A percentile compares a stretch with the other conserved stretches of the same genome.
Conservation (phyloP, 2,113 vertebrate species). For the Sebastes schlegelii region DNA sequence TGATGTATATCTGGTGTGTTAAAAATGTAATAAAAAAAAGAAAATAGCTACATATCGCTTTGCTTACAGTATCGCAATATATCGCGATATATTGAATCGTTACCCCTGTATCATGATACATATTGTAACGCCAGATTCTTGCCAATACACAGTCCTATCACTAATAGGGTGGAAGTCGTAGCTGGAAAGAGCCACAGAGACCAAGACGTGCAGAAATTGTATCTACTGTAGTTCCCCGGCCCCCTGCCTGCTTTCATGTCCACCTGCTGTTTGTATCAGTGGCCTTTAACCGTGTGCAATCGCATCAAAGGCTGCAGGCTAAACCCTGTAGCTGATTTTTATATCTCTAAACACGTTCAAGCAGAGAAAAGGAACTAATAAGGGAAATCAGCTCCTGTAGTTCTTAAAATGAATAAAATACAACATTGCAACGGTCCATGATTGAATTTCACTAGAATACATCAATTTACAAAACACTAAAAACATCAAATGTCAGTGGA, state of each 20-base stretch:
- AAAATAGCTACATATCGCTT: too few species aligned
- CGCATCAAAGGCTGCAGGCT: neutral
- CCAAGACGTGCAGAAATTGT: neutral
- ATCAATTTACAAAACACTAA: constrained; percentile 27
- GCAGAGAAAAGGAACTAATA: constrained; percentile 4
- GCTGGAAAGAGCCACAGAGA: neutral
- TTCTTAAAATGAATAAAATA: constrained; percentile 37
- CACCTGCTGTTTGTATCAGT: constrained; percentile 1
- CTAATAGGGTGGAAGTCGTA: neutral
- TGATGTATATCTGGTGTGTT: too few species aligned
- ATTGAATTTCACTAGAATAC: constrained; percentile 28
- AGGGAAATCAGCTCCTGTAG: constrained; percentile 14
- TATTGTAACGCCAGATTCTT: too few species aligned
- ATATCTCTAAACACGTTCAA: neutral
- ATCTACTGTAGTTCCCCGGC: neutral
- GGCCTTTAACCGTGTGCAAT: neutral
- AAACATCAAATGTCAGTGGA: constrained; percentile 13
- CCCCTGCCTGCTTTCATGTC: neutral
- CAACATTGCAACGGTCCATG: neutral
- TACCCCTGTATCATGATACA: too few species aligned
- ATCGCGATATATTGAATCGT: too few species aligned
- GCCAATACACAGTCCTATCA: neutral
- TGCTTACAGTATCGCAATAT: too few species aligned
- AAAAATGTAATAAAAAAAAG: too few species aligned
- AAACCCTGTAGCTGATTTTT: neutral